Conservation (phyloP, 2,888 invertebrate species). For the Candidula unifasciata region DNA sequence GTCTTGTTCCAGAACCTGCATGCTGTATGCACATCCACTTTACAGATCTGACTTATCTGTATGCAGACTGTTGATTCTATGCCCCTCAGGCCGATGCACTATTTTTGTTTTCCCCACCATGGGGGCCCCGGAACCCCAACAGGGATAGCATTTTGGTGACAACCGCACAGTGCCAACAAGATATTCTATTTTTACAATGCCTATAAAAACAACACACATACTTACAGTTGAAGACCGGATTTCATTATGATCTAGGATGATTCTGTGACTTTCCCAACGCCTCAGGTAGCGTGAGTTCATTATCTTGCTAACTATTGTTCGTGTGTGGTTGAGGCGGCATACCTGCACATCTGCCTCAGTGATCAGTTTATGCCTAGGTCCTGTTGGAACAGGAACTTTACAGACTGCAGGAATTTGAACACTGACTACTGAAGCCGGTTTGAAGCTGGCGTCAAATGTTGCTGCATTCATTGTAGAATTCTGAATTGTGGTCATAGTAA, state of each 20-base stretch:
- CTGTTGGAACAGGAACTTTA: constrained; percentile 53
- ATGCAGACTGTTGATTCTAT: too few relatives aligned
- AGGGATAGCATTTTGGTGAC: too few relatives aligned
- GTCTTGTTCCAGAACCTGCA: too few relatives aligned
- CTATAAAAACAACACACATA: constrained; percentile 25
- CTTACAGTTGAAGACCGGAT: constrained; percentile 87
- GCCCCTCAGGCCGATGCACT: too few relatives aligned
- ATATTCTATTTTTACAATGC: neutral
- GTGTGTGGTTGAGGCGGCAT: constrained; percentile 87
- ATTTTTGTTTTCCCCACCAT: too few relatives aligned
- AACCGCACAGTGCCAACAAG: too few relatives aligned
- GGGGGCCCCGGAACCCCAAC: too few relatives aligned
- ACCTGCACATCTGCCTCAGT: constrained; percentile 86
- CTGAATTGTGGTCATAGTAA: neutral
- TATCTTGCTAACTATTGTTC: constrained; percentile 88
- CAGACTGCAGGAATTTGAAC: constrained; percentile 50
- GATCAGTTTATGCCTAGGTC: constrained; percentile 83
- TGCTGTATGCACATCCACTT: too few relatives aligned
- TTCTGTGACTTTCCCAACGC: constrained; percentile 87
- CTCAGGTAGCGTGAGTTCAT: constrained; percentile 87
- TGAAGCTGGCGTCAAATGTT: constrained; percentile 50
- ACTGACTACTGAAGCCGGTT: constrained; percentile 34
- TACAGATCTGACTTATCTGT: too few relatives aligned
- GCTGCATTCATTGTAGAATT: constrained; percentile 54
- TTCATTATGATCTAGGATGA: constrained; percentile 84